Conservation (phyloP, 2,888 invertebrate genomes). For the Xanthorhoe designata region DNA sequence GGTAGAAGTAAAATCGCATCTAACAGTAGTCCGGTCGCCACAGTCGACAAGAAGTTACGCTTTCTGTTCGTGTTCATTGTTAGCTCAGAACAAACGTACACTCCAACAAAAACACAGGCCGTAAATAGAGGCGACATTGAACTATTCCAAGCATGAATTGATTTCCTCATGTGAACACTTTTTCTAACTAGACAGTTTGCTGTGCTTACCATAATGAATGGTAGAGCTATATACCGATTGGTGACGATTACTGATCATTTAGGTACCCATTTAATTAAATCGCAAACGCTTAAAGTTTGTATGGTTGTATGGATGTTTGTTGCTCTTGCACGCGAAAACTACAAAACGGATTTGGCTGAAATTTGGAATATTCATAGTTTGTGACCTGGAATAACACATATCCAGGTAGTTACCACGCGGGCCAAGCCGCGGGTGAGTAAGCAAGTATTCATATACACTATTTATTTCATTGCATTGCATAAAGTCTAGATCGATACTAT, state of each 20-base stretch:
- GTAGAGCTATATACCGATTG: conserved; percentile 8
- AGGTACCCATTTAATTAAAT: too few relatives aligned
- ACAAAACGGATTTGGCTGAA: not conserved
- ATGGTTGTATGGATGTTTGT: too few relatives aligned
- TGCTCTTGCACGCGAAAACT: too few relatives aligned
- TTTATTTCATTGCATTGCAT: too few relatives aligned
- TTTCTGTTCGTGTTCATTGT: conserved; percentile 64
- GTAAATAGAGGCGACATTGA: conserved; percentile 49
- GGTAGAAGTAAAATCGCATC: conserved; percentile 27
- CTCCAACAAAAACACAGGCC: conserved; percentile 46
- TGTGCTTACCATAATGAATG: conserved; percentile 21
- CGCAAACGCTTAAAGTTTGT: too few relatives aligned
- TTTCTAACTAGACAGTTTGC: conserved; percentile 14
- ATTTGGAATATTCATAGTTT: not conserved
- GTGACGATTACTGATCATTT: not conserved
- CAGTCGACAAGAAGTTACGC: conserved; percentile 54
- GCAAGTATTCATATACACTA: too few relatives aligned
- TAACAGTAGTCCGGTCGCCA: conserved; percentile 34
- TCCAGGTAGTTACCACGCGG: not conserved
- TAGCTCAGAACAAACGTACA: conserved; percentile 49
- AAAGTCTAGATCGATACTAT: too few relatives aligned
- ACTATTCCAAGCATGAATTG: conserved; percentile 37
- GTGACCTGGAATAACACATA: not conserved
- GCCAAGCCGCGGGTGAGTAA: too few relatives aligned
- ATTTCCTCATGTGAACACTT: conserved; percentile 33